Percentiles rank a stretch among this genome's conserved stretches.
Conservation (phyloP, 2,113 vertebrate species). For the Panurus biarmicus region DNA sequence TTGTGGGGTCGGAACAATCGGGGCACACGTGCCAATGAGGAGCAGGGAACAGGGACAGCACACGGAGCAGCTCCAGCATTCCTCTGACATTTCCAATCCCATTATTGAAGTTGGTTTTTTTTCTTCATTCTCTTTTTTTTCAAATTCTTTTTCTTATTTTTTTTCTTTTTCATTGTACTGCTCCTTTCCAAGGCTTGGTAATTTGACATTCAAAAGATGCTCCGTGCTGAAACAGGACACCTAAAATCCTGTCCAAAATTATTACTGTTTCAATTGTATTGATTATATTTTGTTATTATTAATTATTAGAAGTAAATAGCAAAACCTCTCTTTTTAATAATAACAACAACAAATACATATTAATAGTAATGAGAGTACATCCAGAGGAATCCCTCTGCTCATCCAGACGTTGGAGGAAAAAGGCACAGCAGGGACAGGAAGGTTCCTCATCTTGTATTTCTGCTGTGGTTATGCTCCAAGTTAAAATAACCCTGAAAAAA, state of each 20-base stretch:
- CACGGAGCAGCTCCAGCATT: neutral
- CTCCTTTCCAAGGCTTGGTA: neutral
- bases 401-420: neutral
- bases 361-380: neutral
- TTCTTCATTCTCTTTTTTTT: too few species aligned
- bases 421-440: neutral
- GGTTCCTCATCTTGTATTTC: neutral
- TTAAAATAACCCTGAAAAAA: neutral
- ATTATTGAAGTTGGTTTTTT: neutral
- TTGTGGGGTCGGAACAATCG: neutral
- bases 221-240: neutral
- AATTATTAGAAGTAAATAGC: neutral
- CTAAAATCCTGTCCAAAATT: fast-evolving
- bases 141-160: neutral
- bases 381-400: neutral
- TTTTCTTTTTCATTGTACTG: neutral
- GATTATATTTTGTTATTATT: too few species aligned
- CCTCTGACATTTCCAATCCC: neutral
- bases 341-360: neutral
- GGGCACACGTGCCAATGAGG: constrained; percentile 2
- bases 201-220: neutral
- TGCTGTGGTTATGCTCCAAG: neutral
- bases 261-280: neutral
- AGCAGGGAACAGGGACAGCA: neutral
- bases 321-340: neutral